These are phyloP conservation scores for Mugil cephalus DNA, from an alignment of 2,113 vertebrate species.

Conservation along the genomic window DNA sequence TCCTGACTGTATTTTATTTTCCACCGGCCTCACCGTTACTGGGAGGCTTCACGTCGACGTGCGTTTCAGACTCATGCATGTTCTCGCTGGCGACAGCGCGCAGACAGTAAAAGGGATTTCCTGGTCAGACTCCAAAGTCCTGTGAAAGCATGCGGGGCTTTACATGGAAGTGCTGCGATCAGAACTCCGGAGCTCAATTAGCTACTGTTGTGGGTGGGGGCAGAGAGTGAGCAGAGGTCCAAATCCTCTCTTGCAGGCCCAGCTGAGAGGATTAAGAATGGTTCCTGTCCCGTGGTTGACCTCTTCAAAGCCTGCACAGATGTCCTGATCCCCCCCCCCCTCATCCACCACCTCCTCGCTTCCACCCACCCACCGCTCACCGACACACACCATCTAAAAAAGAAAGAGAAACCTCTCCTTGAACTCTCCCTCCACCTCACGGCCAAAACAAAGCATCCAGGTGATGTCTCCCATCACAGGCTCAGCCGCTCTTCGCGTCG, in stretches of 20 bases:
- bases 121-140: slow-evolving; percentile 48
- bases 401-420: slow-evolving; percentile 7
- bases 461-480: slow-evolving; percentile 77
- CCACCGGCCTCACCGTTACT: too few species aligned
- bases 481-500: slow-evolving; percentile 50
- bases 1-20: too few species aligned
- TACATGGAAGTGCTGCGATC: slow-evolving; percentile 64
- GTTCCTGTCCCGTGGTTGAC: slow-evolving; percentile 84
- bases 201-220: slow-evolving; percentile 73
- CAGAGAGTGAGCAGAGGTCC: slow-evolving; percentile 54
- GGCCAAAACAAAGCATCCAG: slow-evolving; percentile 78
- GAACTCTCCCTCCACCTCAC: slow-evolving; percentile 71
- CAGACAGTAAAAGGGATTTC: slow-evolving; percentile 61
- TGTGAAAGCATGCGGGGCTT: slow-evolving; percentile 65
- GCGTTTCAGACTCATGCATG: background rate
- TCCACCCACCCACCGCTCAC: slow-evolving; percentile 18
- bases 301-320: slow-evolving; percentile 83
- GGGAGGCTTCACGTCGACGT: background rate
- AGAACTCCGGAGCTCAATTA: slow-evolving; percentile 68
- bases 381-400: slow-evolving; percentile 7
- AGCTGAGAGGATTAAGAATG: slow-evolving; percentile 81
- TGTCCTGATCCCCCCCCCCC: slow-evolving; percentile 76
- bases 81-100: slow-evolving; percentile 25
- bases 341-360: background rate
- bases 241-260: slow-evolving; percentile 75